Conservation (phyloP, 2,797 vertebrate species). For the Poeciliopsis paucimaculata region DNA sequence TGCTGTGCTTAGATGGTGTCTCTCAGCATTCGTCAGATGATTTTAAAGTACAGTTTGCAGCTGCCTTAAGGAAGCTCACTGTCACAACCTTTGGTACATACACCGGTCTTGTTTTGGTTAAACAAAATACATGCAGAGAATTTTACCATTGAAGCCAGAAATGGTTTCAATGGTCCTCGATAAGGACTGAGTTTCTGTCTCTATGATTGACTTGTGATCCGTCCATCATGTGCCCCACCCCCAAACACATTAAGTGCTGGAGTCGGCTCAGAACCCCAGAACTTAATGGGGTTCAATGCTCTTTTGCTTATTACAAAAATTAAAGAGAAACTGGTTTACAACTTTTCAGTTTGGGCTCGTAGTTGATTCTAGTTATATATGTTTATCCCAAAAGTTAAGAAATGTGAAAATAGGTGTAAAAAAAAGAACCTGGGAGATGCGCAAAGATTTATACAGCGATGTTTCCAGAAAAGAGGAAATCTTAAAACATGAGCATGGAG, state of each 20-base stretch:
- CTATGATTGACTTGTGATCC: too few species aligned
- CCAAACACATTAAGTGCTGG: too few species aligned
- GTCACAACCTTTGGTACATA: conserved; percentile 43
- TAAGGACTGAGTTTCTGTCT: conserved; percentile 1
- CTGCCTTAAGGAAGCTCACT: conserved; percentile 41
- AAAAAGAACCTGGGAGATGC: background rate
- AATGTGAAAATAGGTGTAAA: background rate
- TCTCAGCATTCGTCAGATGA: conserved; percentile 46
- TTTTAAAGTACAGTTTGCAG: conserved; percentile 54
- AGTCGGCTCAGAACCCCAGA: too few species aligned
- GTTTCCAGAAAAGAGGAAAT: background rate
- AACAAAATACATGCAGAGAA: background rate
- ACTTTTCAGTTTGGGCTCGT: background rate
- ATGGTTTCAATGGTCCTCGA: background rate
- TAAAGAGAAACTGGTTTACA: background rate
- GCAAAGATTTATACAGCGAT: background rate
- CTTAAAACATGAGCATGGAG: background rate
- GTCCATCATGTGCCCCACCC: too few species aligned
- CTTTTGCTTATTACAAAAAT: conserved; percentile 3
- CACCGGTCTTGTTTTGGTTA: conserved; percentile 27
- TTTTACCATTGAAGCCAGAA: conserved; percentile 20
- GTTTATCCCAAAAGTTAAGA: background rate
- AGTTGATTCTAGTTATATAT: background rate
- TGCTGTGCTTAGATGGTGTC: conserved; percentile 40
- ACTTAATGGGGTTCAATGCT: background rate